phyloP scores from a whole-genome alignment of 2,113 vertebrate species.

The Pagrus major region DNA sequence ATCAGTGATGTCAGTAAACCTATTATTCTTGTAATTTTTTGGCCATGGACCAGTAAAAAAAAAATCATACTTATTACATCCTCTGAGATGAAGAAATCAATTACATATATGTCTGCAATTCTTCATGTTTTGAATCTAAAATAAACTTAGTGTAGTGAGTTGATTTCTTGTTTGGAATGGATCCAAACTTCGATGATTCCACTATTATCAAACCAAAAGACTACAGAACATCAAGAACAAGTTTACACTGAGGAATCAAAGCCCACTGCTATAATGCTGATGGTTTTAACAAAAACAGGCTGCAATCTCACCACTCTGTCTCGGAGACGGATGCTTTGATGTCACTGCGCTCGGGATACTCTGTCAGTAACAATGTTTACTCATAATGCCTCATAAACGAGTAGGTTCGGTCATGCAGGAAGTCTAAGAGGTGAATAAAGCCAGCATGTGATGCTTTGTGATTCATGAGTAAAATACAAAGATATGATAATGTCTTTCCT shows the following conservation, averaged over 20 bases:
- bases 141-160: not conserved
- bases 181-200: not conserved
- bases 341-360: slow-evolving; percentile 10
- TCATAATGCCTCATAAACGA: slow-evolving; percentile 13
- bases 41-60: not conserved
- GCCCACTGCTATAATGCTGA: not conserved
- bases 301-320: slow-evolving; percentile 7
- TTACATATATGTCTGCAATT: not conserved
- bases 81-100: not conserved
- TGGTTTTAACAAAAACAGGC: slow-evolving; percentile 26
- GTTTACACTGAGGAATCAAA: slow-evolving; percentile 54
- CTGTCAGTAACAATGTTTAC: slow-evolving; percentile 30
- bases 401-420: not conserved
- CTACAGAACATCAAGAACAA: slow-evolving; percentile 24
- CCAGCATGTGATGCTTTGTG: not conserved
- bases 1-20: not conserved
- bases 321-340: slow-evolving; percentile 46
- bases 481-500: slow-evolving; percentile 9
- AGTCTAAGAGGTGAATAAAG: slow-evolving; percentile 19
- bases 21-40: not conserved
- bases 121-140: not conserved
- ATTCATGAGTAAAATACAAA: not conserved
- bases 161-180: slow-evolving; percentile 6
- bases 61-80: not conserved
- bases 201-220: slow-evolving; percentile 2